phyloP scores from a whole-genome alignment of 2,888 invertebrate genomes.

The Tetranychus truncatus region DNA sequence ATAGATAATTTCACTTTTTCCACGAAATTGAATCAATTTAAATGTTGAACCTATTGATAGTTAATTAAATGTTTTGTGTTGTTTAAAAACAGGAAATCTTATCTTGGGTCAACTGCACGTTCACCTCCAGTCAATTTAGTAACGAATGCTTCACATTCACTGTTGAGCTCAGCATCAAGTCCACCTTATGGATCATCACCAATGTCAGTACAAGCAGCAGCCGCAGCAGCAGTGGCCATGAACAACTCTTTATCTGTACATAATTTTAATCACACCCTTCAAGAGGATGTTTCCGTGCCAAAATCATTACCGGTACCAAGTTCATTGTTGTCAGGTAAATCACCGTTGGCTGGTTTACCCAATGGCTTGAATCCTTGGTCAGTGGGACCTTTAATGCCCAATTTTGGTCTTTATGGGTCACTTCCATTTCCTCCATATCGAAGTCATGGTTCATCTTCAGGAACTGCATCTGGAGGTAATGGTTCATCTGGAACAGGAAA shows the following conservation, averaged over 20 bases:
- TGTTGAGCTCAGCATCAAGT: not conserved
- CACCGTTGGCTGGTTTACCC: not conserved
- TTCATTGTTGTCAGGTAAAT: constrained; percentile 11
- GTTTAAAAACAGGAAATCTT: not conserved
- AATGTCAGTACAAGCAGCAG: not conserved
- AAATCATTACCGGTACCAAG: constrained; percentile 13
- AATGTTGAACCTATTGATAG: not conserved
- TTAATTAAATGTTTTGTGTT: not conserved
- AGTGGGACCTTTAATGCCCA: constrained; percentile 2
- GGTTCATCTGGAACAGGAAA: not conserved
- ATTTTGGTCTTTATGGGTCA: constrained; percentile 12
- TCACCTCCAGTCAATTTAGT: not conserved
- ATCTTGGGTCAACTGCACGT: not conserved
- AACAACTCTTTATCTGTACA: constrained; percentile 5
- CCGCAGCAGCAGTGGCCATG: not conserved
- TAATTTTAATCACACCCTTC: not conserved
- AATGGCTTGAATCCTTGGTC: constrained; percentile 10
- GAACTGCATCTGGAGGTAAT: not conserved
- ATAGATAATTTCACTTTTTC: not conserved
- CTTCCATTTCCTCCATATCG: constrained; percentile 3
- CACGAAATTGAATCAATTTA: not conserved
- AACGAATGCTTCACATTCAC: constrained; percentile 1
- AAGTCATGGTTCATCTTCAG: not conserved
- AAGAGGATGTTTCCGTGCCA: not conserved
- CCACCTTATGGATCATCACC: not conserved